Percentiles rank a stretch among this genome's conserved stretches.
phyloP scores from a whole-genome alignment of 2,113 vertebrate species.

The Xerus inauris region DNA sequence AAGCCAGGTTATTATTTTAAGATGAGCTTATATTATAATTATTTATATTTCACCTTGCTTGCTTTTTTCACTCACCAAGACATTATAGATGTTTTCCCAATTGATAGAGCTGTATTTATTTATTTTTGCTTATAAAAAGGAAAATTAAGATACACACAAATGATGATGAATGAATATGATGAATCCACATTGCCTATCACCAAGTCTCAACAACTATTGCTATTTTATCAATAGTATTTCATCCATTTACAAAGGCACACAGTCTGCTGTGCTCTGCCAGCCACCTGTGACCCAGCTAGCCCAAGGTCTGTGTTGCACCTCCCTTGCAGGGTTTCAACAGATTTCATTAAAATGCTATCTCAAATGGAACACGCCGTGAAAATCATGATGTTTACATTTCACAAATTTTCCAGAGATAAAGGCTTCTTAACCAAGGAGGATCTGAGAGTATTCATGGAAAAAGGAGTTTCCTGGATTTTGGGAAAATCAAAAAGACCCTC shows the following conservation, averaged over 20 bases:
- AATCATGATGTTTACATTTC: constrained; percentile 87
- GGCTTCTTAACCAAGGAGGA: constrained; percentile 86
- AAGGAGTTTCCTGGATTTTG: constrained; percentile 87
- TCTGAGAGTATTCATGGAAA: constrained; percentile 84
- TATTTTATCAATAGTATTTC: not conserved
- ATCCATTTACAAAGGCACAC: no score
- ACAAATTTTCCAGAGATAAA: constrained; percentile 86
- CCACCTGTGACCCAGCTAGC: no score
- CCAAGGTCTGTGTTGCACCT: no score
- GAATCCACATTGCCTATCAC: not conserved
- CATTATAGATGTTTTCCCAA: not conserved
- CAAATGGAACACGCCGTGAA: constrained; percentile 88
- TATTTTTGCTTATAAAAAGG: not conserved
- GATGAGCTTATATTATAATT: not conserved
- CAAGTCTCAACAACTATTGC: not conserved
- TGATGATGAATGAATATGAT: not conserved
- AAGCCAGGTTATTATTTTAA: not conserved
- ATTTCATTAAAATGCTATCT: constrained; percentile 80
- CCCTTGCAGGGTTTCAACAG: constrained; percentile 13
- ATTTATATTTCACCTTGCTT: not conserved
- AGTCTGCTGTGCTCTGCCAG: no score
- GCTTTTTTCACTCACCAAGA: constrained; percentile 7
- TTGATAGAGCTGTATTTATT: constrained; percentile 22
- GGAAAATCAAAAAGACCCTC: constrained; percentile 51
- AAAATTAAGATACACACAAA: not conserved